These are phyloP conservation scores for Drosophila kikkawai DNA, from an alignment of 1,140 invertebrate genomes.

Conservation along the genomic window DNA sequence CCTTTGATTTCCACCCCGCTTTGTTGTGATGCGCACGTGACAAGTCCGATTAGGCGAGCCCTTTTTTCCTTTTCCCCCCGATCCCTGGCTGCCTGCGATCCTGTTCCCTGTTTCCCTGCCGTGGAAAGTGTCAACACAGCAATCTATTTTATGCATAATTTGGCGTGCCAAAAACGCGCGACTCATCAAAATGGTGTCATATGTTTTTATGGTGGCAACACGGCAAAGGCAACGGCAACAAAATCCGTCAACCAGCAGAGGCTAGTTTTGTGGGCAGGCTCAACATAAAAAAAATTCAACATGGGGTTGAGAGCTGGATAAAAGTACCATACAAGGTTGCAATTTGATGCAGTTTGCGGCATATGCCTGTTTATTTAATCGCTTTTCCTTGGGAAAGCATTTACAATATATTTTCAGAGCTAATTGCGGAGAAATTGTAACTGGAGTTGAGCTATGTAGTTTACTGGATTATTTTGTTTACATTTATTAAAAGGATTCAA, in stretches of 20 bases:
- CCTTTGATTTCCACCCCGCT: constrained; percentile 27
- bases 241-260: neutral
- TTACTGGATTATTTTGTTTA: neutral
- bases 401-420: neutral
- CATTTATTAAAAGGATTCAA: neutral
- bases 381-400: neutral
- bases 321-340: neutral
- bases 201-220: constrained; percentile 67
- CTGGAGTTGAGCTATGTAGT: neutral
- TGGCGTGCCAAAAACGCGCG: constrained; percentile 47
- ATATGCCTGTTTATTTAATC: constrained; percentile 14
- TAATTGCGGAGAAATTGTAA: neutral
- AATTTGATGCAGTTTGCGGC: constrained; percentile 13
- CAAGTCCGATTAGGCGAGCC: constrained; percentile 70
- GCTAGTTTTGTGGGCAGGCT: neutral
- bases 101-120: neutral
- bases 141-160: constrained; percentile 77
- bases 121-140: constrained; percentile 64
- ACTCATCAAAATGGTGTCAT: constrained; percentile 75
- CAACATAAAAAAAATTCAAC: neutral
- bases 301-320: constrained; percentile 5
- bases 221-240: constrained; percentile 35
- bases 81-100: neutral
- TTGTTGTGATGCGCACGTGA: constrained; percentile 72
- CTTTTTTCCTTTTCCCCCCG: neutral